These are phyloP conservation scores for Lindbergichthys nudifrons DNA, from an alignment of 2,797 vertebrate species.

Conservation along the genomic window DNA sequence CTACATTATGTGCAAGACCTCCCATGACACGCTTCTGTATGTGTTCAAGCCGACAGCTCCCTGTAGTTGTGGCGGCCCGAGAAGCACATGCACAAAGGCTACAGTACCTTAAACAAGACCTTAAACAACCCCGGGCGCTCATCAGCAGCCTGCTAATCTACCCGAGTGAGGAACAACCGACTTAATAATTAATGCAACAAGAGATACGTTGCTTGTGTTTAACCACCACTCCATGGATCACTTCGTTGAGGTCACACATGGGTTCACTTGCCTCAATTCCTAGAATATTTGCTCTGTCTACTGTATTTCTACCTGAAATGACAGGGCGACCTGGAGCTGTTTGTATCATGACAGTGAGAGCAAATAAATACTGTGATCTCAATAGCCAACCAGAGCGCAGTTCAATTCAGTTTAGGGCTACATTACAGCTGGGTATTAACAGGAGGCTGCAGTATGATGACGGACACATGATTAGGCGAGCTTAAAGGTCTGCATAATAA, in stretches of 20 bases:
- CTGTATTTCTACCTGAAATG: slow-evolving; percentile 21
- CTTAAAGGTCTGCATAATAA: slow-evolving; percentile 73
- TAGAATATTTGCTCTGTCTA: slow-evolving; percentile 44
- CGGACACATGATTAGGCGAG: slow-evolving; percentile 63
- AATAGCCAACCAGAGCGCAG: slow-evolving; percentile 40
- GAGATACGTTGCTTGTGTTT: slow-evolving; percentile 85
- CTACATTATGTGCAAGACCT: slow-evolving; percentile 71
- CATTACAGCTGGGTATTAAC: slow-evolving; percentile 65
- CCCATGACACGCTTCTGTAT: slow-evolving; percentile 73
- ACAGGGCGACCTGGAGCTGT: slow-evolving; percentile 4
- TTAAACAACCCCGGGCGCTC: slow-evolving; percentile 79
- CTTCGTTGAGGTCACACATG: slow-evolving; percentile 71
- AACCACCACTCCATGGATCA: slow-evolving; percentile 82
- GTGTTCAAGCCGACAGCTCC: slow-evolving; percentile 53
- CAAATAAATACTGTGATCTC: slow-evolving; percentile 49
- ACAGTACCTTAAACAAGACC: slow-evolving; percentile 83
- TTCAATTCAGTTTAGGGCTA: slow-evolving; percentile 57
- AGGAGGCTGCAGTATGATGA: slow-evolving; percentile 59
- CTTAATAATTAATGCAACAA: slow-evolving; percentile 89
- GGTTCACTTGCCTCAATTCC: slow-evolving; percentile 51
- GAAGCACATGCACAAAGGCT: slow-evolving; percentile 44
- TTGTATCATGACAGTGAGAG: slow-evolving; percentile 29
- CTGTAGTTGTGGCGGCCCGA: slow-evolving; percentile 28
- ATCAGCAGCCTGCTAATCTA: slow-evolving; percentile 83
- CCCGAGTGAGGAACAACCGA: slow-evolving; percentile 81